Conservation (phyloP, 2,888 invertebrate species). For the Agrilus mali region DNA sequence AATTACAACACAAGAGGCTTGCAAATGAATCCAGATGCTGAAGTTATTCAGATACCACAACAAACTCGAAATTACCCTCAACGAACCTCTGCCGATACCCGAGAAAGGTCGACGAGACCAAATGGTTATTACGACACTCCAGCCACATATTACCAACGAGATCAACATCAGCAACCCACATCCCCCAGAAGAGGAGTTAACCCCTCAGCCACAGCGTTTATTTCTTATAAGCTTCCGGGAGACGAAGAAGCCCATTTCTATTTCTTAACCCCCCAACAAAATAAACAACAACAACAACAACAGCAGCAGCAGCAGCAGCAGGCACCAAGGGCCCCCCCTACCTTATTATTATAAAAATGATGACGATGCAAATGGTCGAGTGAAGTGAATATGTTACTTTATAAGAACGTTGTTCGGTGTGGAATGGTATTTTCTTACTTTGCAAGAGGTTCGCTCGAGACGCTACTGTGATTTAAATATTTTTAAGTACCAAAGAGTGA, state of each 20-base stretch:
- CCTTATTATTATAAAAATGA: slow-evolving; percentile 24
- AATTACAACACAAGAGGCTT: slow-evolving; percentile 38
- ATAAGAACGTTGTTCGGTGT: too few species aligned
- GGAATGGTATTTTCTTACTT: slow-evolving; percentile 3
- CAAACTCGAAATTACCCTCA: slow-evolving; percentile 9
- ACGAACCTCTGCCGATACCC: neutral
- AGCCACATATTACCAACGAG: slow-evolving; percentile 12
- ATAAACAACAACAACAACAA: slow-evolving; percentile 38
- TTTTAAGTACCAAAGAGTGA: too few species aligned
- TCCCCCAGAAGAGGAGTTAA: slow-evolving; percentile 25
- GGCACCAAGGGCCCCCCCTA: slow-evolving; percentile 28
- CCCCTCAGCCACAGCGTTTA: slow-evolving; percentile 36
- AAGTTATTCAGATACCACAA: slow-evolving; percentile 10
- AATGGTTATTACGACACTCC: slow-evolving; percentile 20
- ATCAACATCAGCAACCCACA: slow-evolving; percentile 27
- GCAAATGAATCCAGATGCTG: slow-evolving; percentile 38
- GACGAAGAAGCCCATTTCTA: slow-evolving; percentile 68
- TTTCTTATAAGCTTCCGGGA: slow-evolving; percentile 61
- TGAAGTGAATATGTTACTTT: neutral
- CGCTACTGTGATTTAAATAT: too few species aligned
- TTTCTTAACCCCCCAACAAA: slow-evolving; percentile 60
- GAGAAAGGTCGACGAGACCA: neutral
- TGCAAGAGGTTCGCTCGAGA: slow-evolving; percentile 3
- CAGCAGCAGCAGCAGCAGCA: slow-evolving; percentile 39
- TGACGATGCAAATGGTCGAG: slow-evolving; percentile 9